phyloP scores from a whole-genome alignment of 2,113 vertebrate genomes.

The Acrocephalus kingi region DNA sequence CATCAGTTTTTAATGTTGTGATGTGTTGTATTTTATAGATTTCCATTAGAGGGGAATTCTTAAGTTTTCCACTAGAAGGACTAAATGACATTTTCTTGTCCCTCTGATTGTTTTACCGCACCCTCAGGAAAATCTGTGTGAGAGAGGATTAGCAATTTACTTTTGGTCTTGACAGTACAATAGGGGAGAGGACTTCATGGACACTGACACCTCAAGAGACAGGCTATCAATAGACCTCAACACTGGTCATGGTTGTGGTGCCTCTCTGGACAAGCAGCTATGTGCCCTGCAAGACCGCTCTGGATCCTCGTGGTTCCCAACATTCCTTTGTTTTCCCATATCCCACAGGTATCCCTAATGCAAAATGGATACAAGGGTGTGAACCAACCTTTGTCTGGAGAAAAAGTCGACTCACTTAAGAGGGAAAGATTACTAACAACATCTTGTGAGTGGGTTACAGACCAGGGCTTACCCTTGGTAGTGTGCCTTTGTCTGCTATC shows the following conservation, averaged over 20 bases:
- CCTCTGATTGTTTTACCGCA: background rate
- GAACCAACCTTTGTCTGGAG: background rate
- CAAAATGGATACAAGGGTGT: background rate
- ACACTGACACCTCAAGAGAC: background rate
- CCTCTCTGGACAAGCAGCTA: background rate
- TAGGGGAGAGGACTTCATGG: background rate
- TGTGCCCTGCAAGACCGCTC: background rate
- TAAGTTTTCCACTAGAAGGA: background rate
- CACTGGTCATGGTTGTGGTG: background rate
- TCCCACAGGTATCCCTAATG: background rate
- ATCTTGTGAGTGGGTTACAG: background rate
- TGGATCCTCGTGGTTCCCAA: background rate
- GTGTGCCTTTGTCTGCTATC: background rate
- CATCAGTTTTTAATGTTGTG: background rate
- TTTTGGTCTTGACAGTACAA: background rate
- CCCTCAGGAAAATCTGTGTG: background rate
- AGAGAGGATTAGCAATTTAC: background rate
- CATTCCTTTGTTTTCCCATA: rapidly evolving
- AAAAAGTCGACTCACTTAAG: background rate
- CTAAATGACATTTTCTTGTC: background rate
- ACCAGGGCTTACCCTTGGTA: background rate
- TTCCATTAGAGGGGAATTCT: background rate
- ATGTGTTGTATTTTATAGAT: background rate
- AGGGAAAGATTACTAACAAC: background rate
- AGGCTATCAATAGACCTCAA: background rate